phyloP scores from a whole-genome alignment of 2,888 invertebrate species.

The Nezara viridula region DNA sequence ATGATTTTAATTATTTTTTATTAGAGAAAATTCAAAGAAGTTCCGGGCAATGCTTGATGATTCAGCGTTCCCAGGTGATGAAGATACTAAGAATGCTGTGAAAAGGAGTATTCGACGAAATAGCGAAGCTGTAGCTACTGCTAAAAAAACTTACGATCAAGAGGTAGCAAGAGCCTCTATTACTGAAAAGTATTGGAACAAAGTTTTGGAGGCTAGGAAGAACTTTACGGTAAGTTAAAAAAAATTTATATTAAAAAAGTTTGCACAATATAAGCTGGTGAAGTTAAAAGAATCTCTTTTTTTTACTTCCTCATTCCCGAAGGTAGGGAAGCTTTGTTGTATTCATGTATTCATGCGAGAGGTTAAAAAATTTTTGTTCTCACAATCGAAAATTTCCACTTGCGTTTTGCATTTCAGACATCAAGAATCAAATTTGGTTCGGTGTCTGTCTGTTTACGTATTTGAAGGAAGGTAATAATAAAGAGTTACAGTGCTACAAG shows the following conservation, averaged over 20 bases:
- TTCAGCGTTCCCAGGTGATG: conserved; percentile 69
- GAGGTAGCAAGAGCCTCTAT: conserved; percentile 75
- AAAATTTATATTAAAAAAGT: background rate
- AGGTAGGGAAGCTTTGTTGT: too few relatives aligned
- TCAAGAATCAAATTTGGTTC: too few relatives aligned
- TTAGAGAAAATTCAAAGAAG: conserved; percentile 69
- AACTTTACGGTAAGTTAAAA: conserved; percentile 68
- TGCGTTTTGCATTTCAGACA: too few relatives aligned
- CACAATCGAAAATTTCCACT: too few relatives aligned
- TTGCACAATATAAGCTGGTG: background rate
- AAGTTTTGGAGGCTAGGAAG: conserved; percentile 74
- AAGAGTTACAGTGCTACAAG: too few relatives aligned
- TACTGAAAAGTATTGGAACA: conserved; percentile 86
- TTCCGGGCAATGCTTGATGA: conserved; percentile 70
- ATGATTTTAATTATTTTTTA: background rate
- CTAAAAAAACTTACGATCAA: conserved; percentile 74
- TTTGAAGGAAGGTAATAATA: too few relatives aligned
- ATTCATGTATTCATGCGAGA: too few relatives aligned
- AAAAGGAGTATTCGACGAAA: conserved; percentile 69
- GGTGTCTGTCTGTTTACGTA: too few relatives aligned
- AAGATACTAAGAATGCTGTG: conserved; percentile 68
- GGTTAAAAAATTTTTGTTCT: too few relatives aligned
- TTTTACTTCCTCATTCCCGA: too few relatives aligned
- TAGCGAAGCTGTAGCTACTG: conserved; percentile 74
- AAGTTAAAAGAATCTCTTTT: background rate